phyloP scores from a whole-genome alignment of 2,113 vertebrate species.

The Eira barbara region DNA sequence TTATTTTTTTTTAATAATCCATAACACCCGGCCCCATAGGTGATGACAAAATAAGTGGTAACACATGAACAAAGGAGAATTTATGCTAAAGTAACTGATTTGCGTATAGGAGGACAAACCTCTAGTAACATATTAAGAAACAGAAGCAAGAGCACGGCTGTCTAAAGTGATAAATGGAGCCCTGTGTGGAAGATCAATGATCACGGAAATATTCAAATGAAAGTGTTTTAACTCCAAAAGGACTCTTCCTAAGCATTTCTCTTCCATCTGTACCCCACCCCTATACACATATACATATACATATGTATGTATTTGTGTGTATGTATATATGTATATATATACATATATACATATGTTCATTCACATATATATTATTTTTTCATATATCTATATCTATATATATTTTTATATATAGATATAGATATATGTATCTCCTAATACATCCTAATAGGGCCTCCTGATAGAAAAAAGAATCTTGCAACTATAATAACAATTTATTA shows the following conservation, averaged over 20 bases:
- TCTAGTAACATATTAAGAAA: slow-evolving; percentile 67
- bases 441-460: not conserved
- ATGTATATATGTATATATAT: not conserved
- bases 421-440: not conserved
- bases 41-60: slow-evolving; percentile 45
- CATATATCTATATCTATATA: too few species aligned
- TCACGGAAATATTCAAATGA: slow-evolving; percentile 72
- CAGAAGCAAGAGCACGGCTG: slow-evolving; percentile 55
- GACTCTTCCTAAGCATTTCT: slow-evolving; percentile 53
- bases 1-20: slow-evolving; percentile 30
- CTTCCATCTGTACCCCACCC: not conserved
- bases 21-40: not conserved
- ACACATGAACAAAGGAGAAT: slow-evolving; percentile 53
- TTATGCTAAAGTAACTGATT: slow-evolving; percentile 59
- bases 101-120: slow-evolving; percentile 58
- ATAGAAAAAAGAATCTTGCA: not conserved
- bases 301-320: too few species aligned
- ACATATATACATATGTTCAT: too few species aligned
- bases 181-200: slow-evolving; percentile 68
- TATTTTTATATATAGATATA: too few species aligned
- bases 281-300: too few species aligned
- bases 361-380: too few species aligned
- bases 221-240: slow-evolving; percentile 67
- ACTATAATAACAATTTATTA: not conserved
- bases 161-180: slow-evolving; percentile 71